phyloP scores from a whole-genome alignment of 2,797 vertebrate genomes.

The Triplophysa yarkandensis region DNA sequence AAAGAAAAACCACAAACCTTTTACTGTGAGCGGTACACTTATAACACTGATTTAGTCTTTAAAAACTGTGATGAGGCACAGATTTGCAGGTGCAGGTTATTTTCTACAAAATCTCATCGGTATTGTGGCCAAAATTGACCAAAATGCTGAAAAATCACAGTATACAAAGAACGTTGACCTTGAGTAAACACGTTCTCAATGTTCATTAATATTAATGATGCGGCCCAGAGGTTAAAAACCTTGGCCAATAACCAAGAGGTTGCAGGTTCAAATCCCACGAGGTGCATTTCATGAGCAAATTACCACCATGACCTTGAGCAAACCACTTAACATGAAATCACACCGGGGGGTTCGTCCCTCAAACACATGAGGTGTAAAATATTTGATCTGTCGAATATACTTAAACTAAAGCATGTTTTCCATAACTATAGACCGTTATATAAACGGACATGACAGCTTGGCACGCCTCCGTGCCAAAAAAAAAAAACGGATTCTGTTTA shows the following conservation, averaged over 20 bases:
- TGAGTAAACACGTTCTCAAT: constrained; percentile 13
- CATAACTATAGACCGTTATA: not conserved
- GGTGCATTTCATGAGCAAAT: constrained; percentile 5
- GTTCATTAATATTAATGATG: constrained; percentile 17
- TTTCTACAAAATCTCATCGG: too few relatives aligned
- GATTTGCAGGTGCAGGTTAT: too few relatives aligned
- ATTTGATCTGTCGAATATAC: not conserved
- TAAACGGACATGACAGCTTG: not conserved
- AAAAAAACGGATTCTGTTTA: not conserved
- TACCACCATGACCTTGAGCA: constrained; percentile 2
- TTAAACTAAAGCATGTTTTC: not conserved
- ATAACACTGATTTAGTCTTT: too few relatives aligned
- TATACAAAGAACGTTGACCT: constrained; percentile 12
- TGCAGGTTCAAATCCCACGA: constrained; percentile 10
- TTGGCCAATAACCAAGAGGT: constrained; percentile 5
- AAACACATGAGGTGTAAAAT: not conserved
- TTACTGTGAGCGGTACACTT: too few relatives aligned
- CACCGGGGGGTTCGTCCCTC: not conserved
- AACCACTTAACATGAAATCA: constrained; percentile 4
- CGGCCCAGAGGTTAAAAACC: not conserved
- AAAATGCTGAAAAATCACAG: not conserved
- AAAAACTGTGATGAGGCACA: too few relatives aligned
- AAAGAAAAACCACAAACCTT: too few relatives aligned
- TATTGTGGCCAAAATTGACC: not conserved
- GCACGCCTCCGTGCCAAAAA: not conserved